Conservation (phyloP, 2,113 vertebrate species). For the Gobius niger region DNA sequence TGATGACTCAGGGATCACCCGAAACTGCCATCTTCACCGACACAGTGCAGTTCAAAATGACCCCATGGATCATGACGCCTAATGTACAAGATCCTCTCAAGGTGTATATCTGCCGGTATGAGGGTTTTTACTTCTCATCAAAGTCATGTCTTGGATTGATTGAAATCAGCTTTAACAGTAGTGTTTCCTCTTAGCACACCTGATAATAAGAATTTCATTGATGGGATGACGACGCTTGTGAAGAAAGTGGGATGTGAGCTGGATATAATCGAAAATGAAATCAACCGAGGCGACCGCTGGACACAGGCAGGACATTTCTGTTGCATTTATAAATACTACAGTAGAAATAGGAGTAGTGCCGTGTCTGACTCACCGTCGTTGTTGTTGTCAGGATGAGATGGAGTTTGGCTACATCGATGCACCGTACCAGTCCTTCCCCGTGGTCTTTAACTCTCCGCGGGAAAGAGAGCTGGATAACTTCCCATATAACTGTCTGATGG, state of each 20-base stretch:
- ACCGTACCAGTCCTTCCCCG: slow-evolving; percentile 87
- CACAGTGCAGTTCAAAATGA: slow-evolving; percentile 82
- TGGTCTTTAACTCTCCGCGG: slow-evolving; percentile 91
- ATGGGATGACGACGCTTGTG: slow-evolving; percentile 81
- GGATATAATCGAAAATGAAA: slow-evolving; percentile 78
- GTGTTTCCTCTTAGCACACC: slow-evolving; percentile 26
- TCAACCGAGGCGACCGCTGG: slow-evolving; percentile 91
- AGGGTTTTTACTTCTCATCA: not conserved
- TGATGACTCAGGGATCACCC: slow-evolving; percentile 74
- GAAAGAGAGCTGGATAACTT: slow-evolving; percentile 75
- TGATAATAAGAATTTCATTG: slow-evolving; percentile 87
- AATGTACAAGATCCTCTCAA: slow-evolving; percentile 82
- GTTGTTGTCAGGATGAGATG: slow-evolving; percentile 83
- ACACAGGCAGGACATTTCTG: slow-evolving; percentile 81
- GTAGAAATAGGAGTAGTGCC: not conserved
- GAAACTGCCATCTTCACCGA: slow-evolving; percentile 89
- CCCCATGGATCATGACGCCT: slow-evolving; percentile 95
- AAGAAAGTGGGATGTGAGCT: slow-evolving; percentile 74
- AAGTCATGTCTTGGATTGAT: no score
- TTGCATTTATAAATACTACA: no score
- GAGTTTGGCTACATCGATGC: slow-evolving; percentile 93
- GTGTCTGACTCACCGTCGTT: not conserved
- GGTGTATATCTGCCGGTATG: slow-evolving; percentile 82
- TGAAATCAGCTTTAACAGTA: no score
- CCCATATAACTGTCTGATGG: slow-evolving; percentile 84